Evolutionary conservation across 2,113 vertebrate genomes (phyloP).

Genomic region (Cavia aperea): DNA sequence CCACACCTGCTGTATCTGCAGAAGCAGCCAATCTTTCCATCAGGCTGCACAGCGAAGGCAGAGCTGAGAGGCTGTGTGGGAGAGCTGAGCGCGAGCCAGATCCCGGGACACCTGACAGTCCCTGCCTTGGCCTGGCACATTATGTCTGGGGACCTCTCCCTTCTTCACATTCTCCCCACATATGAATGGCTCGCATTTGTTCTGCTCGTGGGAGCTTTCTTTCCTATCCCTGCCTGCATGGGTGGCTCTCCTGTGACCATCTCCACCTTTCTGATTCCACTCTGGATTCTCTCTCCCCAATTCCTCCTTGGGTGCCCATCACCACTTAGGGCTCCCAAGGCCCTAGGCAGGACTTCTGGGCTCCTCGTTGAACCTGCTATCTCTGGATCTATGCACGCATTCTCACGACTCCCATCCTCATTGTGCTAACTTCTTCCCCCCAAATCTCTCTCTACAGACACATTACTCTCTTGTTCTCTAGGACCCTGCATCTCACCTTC

Average conservation of each 20-base stretch:
- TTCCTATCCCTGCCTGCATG: not conserved
- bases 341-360: not conserved
- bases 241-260: not conserved
- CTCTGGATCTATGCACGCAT: not conserved
- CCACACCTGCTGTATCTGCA: conserved; percentile 44
- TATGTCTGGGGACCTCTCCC: not conserved
- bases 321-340: not conserved
- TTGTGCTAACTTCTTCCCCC: not conserved
- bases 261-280: not conserved
- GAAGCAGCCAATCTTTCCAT: conserved; percentile 19
- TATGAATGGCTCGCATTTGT: not conserved
- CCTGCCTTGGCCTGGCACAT: not conserved
- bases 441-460: not conserved
- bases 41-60: not conserved
- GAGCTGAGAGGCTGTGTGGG: not conserved
- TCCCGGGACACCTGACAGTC: not conserved
- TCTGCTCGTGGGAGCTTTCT: not conserved
- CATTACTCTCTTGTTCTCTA: not conserved
- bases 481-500: not conserved
- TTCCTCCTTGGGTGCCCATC: not conserved
- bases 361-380: not conserved
- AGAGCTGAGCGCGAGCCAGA: fast-evolving
- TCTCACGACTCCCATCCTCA: not conserved
- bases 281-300: not conserved
- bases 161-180: not conserved